These are phyloP conservation scores for Ctenomys sociabilis DNA, from an alignment of 2,113 vertebrate genomes.

Conservation along the genomic window DNA sequence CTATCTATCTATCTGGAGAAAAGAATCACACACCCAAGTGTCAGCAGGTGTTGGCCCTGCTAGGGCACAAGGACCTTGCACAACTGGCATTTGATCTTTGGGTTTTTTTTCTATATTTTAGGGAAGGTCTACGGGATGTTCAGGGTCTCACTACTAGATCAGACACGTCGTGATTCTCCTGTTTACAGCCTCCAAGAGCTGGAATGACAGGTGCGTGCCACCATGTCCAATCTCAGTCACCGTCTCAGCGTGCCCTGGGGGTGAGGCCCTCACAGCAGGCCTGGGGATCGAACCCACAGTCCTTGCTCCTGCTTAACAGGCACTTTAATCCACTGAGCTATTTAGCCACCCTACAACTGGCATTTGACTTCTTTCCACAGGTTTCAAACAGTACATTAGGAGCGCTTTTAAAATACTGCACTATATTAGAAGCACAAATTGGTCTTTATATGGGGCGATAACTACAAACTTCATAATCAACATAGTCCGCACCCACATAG, in stretches of 20 bases:
- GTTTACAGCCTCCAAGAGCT: no score
- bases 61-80: rapidly evolving
- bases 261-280: no score
- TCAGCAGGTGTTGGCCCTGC: not conserved
- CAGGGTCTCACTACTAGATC: no score
- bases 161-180: no score
- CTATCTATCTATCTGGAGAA: not conserved
- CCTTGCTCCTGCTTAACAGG: no score
- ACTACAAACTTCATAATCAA: not conserved
- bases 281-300: no score
- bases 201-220: no score
- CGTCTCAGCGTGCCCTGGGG: no score
- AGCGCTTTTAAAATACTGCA: not conserved
- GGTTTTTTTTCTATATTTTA: no score
- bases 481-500: not conserved
- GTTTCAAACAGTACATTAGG: not conserved
- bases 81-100: not conserved
- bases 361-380: not conserved
- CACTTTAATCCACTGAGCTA: no score
- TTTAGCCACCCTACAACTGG: not conserved
- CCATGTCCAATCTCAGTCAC: no score
- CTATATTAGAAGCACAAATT: not conserved
- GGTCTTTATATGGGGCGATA: not conserved
- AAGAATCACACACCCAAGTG: rapidly evolving
- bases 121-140: no score